Evolutionary conservation across 2,113 vertebrate species (phyloP), one percentile per base, ranked within the genome.

Genomic region (Hoplias malabaricus): DNA sequence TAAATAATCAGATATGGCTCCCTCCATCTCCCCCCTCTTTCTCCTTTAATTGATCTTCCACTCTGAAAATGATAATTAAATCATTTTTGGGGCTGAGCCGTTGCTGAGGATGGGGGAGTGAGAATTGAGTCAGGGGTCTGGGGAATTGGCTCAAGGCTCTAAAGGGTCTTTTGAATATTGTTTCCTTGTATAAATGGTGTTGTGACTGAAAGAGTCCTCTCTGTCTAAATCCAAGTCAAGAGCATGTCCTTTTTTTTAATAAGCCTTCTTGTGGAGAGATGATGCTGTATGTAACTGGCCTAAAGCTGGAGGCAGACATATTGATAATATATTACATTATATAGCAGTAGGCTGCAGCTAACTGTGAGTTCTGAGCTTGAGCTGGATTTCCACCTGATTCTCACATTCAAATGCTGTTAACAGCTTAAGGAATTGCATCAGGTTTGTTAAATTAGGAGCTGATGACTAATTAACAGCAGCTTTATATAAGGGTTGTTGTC

Each of bases 1-100:
- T 94, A 96, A 96, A 97, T 96, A 93, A 97, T 96, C 94, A 94
- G 92, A 94, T 96, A 93, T 95, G 92, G 93, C 93, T 92, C 90
- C 92, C 93, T 91, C 90, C 92, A 91, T 90, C 90, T 91, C 90
- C 92, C n/a, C 92, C 90, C 94, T 93, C 87, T 83, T 86, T 80
- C 90, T 92, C 92, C 93, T 95, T 96, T 97, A 94, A 96, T 97
- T 98, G 95, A 94, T 95, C 93, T 95, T 94, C 91, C 93, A 95
- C 93, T 88, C 93, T 91, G 91, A 94, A 94, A 94, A 94, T 93
- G 90, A 93, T 97, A 96, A 97, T 98, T 95, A 96, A 98, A 97
- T 96, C 93, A 96, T 96, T 95, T 93, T 93, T 90, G 91, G 92
- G 86, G 92, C n/a, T 90, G 91, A 90, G 90, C 89, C 83, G n/a